Base-by-base conservation (phyloP, 2,888 invertebrate genomes). In the Ceraclea dissimilis region DNA sequence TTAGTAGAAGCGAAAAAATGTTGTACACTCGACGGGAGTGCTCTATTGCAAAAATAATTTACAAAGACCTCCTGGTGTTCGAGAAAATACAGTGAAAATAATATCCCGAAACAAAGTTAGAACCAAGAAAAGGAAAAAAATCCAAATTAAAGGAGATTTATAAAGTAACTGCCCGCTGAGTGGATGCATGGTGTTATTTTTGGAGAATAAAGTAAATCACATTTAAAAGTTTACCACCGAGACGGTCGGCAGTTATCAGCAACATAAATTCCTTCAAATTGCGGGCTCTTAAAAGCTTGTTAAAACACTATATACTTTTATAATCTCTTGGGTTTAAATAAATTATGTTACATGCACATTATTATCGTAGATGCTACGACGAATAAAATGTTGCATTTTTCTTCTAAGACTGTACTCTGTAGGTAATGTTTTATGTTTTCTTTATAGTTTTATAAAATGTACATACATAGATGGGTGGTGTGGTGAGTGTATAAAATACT, bases 61-160 rank as follows among this genome's bases (percentile, higher is more conserved):
- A 53, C 47, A 19, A 31, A 33, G 31, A 51, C 52, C 47, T 16
- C 49, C 52, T 44, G 52, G 47, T 10, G 52, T 17, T 53, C 26
- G 52, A 53, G 52, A 26, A 31, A 47, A 44, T 33, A 31, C 26
- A 49, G 26, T 49, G 20, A 34, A 51, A 33, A 31, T 46, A 46
- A 46, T 46, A 46, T 46, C 46, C 19, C 18, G 46, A 46, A 46
- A 46, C 46, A 46, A 46, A 46, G 46, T 46, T 46, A 46, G 16
- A 19, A 46, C 39, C 8, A 39, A 39, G 39, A 39, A 16, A 46
- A 20, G 11, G 21, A 34, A 54, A 54, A 54, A 54, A 54, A 34
- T 54, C 49, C 54, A 54, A 54, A 54, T 54, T 54, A 54, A 49
- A 19, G 50, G 44, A 34, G 49, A 54, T 54, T 54, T 54, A 54